Percentiles rank a stretch among this genome's conserved stretches.
Conservation (phyloP, 2,113 vertebrate genomes). For the Bambusicola thoracicus region DNA sequence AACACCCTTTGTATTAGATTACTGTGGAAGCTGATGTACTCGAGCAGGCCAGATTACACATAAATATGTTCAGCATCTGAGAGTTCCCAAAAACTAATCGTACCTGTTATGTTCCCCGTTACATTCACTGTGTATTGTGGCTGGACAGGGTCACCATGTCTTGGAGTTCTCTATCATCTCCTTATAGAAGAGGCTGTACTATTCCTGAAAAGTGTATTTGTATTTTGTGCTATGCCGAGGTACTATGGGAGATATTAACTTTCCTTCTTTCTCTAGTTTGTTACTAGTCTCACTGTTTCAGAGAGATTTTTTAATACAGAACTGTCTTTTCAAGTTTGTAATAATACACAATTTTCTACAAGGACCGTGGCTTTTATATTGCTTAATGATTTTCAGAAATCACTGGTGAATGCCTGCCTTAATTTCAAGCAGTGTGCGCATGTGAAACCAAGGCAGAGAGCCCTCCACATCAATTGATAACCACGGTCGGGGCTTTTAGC, state of each 20-base stretch:
- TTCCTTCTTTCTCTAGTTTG: neutral
- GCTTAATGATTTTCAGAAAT: conserved; percentile 1
- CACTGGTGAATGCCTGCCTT: neutral
- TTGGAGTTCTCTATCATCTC: neutral
- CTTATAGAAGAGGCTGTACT: neutral
- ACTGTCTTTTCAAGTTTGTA: conserved; percentile 15
- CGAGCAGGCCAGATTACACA: neutral
- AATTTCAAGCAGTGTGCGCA: neutral
- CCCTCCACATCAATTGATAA: neutral
- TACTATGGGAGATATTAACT: conserved; percentile 4
- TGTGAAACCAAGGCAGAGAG: neutral
- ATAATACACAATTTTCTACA: neutral
- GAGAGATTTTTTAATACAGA: conserved; percentile 29
- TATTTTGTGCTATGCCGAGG: neutral
- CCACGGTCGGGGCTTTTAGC: neutral
- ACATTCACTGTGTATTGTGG: neutral
- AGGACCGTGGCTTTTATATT: neutral
- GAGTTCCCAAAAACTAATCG: neutral
- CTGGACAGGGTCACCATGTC: neutral
- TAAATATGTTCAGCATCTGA: neutral
- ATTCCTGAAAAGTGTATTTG: conserved; percentile 1
- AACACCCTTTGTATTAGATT: neutral
- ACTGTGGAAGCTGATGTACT: neutral
- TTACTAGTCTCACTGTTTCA: conserved; percentile 1
- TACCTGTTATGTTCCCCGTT: neutral